Base-by-base conservation (phyloP, 2,113 vertebrate species). In the Vulpes vulpes region DNA sequence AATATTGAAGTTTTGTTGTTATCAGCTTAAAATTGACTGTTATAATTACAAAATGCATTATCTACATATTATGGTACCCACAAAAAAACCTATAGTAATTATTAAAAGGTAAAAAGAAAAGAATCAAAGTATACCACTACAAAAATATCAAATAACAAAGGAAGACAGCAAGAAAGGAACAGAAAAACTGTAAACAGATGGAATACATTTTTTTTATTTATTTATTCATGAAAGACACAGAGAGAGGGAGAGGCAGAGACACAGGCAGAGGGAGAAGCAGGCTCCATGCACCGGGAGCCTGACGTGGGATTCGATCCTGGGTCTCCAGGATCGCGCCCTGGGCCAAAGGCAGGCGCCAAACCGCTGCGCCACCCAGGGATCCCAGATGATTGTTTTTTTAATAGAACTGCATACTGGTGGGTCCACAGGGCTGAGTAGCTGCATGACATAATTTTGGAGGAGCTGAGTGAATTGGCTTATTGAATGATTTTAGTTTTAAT, bases 401-500 rank as follows among this genome's bases (percentile, higher is more conserved):
- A 65, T 90, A 89, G 55, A 89, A 73, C 30, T 87, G 20, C 19
- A 62, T 96, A 60, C 82, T 64, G 12, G 25, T 71, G 43, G 62
- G n/a, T 96, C 67, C 62, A 62, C 74, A 93, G 57, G 73, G 25
- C 57, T 38, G n/a, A 93, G 60, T 62, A 91, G 8, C 53, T 86
- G 23, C 49, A n/a, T 92, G 55, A 82, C 17, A 65, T 87, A 88
- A 95, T 89, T 97, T 97, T 93, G 53, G n/a, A 94, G 71, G 22
- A 91, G 43, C 38, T 88, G 27, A 82, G 11, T 11, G 32, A 80
- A 30, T 23, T 95, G 49, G 8, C 81, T 60, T 96, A n/a, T 79
- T 96, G 86, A 97, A 22, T 51, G 60, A 95, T 79, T 92, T 97
- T 94, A 64, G 59, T 95, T 96, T 96, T 95, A 96, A 57, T 62